Base-by-base conservation (phyloP, 2,888 invertebrate genomes). In the Pediacus dermestoides region DNA sequence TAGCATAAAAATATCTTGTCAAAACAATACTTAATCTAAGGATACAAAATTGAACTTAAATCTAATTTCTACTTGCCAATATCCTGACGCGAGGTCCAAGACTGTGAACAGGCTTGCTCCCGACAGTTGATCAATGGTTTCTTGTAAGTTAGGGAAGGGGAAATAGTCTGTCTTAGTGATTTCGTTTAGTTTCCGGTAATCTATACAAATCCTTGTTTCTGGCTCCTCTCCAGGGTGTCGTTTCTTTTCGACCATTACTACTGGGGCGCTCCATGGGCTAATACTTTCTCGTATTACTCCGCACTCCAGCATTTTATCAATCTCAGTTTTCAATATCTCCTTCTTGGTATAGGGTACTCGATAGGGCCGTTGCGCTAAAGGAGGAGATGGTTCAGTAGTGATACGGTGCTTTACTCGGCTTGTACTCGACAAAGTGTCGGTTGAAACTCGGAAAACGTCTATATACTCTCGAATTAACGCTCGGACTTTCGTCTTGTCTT, bases 161-260 rank as follows among this genome's bases (percentile, higher is more conserved):
- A 22, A 39, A 9, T 26, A 35, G 12, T 54, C 47, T n/a, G 30
- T 38, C 16, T 38, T 46, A 1, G 45, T 50, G 2, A 48, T 27
- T 2, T 22, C 42, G 18, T 53, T 52, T 21, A 47, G 28, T 14
- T 30, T 21, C 11, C 46, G 35, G 35, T 42, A 48, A 22, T 53
- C 50, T 1, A 47, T 38, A 10, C 49, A 50, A n/a, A 28, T 8
- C 3, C 28, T 3, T 13, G 14, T 13, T 13, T 28, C 48, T 3
- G 33, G 18, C 1, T 32, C 13, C 1, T 44, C 44, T 10, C 38
- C 30, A 0, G 36, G 39, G n/a, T 11, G 25, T 37, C 56, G 55
- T 34, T 57, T 58, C 41, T 64, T 69, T 16, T 37, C 41, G 1
- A 62, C 59, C 3, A 66, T 15, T 0, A 66, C 58, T 2, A 61